Conservation (phyloP, 1,140 invertebrate species). For the Oncopodura yosiiana region DNA sequence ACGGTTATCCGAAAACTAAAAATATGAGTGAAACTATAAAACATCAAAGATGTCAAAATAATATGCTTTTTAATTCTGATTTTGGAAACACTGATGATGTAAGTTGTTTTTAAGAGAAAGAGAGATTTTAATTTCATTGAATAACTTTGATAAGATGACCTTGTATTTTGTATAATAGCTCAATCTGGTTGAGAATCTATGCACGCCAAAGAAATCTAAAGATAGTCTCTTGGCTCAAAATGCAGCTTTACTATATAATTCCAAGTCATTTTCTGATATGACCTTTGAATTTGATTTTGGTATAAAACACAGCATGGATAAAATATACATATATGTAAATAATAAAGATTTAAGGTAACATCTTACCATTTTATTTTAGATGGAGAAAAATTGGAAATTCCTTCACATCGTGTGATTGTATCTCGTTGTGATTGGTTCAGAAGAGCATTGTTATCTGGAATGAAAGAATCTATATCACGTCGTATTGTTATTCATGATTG, state of each 20-base stretch:
- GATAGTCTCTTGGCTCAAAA: constrained; percentile 49
- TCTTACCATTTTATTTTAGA: constrained; percentile 12
- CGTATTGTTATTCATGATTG: constrained; percentile 58
- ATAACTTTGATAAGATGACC: neutral
- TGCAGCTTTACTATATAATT: constrained; percentile 47
- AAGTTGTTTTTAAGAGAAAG: constrained; percentile 3
- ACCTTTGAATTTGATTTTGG: constrained; percentile 52
- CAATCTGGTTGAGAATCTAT: constrained; percentile 52
- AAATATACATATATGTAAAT: neutral
- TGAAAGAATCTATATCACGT: constrained; percentile 58
- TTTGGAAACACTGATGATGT: constrained; percentile 8
- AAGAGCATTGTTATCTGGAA: constrained; percentile 56
- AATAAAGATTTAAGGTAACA: constrained; percentile 1
- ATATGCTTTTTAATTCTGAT: constrained; percentile 7
- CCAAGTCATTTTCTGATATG: constrained; percentile 50
- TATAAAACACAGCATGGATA: constrained; percentile 29
- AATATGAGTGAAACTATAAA: constrained; percentile 1
- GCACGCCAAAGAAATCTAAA: constrained; percentile 48
- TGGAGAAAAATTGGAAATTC: constrained; percentile 35
- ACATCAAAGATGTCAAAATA: constrained; percentile 6
- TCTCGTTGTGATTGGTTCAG: constrained; percentile 61
- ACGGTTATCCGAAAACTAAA: neutral
- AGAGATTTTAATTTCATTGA: neutral
- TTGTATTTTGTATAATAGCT: constrained; percentile 45
- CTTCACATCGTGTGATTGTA: constrained; percentile 56